These are phyloP conservation scores for Rhincodon typus DNA, from an alignment of 2,797 vertebrate species.

Conservation along the genomic window DNA sequence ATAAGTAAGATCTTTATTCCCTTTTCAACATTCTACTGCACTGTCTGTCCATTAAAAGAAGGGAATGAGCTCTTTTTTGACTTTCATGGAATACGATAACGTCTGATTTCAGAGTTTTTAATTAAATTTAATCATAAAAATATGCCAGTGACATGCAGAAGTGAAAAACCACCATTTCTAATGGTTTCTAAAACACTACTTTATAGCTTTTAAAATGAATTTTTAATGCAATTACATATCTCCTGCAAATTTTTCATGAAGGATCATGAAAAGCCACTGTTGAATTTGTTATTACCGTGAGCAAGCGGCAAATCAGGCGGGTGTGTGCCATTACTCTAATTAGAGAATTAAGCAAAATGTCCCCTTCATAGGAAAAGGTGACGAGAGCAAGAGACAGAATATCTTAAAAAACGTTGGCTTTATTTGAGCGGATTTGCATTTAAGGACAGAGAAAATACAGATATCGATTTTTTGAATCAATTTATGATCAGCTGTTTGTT, in stretches of 20 bases:
- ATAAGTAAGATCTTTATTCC: background rate
- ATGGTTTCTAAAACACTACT: conserved; percentile 31
- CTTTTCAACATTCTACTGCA: background rate
- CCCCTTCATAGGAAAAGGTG: conserved; percentile 17
- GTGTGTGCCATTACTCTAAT: conserved; percentile 26
- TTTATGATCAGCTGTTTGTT: background rate
- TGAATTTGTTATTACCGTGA: conserved; percentile 6
- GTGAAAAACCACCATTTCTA: background rate
- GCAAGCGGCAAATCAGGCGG: background rate
- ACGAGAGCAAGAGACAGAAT: background rate
- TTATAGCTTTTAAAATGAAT: conserved; percentile 33
- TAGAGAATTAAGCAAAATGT: conserved; percentile 35
- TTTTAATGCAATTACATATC: conserved; percentile 32
- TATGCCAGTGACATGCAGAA: background rate
- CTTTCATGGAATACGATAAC: background rate
- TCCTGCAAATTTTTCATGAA: conserved; percentile 30
- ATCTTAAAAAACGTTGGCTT: background rate
- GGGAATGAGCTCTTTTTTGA: background rate
- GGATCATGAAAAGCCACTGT: conserved; percentile 31
- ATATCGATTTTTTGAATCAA: background rate
- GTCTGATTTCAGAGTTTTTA: conserved; percentile 25
- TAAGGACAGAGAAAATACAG: background rate
- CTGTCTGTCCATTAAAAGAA: background rate
- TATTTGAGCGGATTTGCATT: background rate
- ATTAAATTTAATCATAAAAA: conserved; percentile 11